Conservation (phyloP, 1,140 invertebrate species). For the Heliconius congener region DNA sequence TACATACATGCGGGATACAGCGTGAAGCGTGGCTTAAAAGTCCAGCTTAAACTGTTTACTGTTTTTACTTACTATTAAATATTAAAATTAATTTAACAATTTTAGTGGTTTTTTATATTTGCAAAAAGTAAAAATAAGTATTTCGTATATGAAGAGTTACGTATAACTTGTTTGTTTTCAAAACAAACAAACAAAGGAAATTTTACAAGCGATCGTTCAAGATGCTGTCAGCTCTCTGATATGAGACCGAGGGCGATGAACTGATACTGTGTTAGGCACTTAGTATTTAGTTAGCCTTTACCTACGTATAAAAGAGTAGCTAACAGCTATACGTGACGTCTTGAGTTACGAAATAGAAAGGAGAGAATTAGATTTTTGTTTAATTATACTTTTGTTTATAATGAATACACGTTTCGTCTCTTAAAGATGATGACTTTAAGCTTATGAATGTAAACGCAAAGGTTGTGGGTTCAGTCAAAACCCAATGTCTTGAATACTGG, state of each 20-base stretch:
- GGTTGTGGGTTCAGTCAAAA: no score
- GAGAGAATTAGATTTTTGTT: no score
- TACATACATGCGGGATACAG: no score
- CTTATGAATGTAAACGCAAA: no score
- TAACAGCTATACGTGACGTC: neutral
- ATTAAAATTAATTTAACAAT: neutral
- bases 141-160: neutral
- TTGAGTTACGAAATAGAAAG: no score
- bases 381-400: no score
- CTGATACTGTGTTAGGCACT: neutral
- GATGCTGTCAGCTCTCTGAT: neutral
- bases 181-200: slow-evolving; percentile 22
- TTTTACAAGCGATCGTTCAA: slow-evolving; percentile 17
- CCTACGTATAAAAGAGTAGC: neutral
- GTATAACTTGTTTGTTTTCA: neutral
- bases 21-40: no score
- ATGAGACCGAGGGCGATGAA: slow-evolving; percentile 10
- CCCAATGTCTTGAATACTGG: no score
- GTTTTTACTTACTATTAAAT: no score
- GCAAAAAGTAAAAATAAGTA: neutral
- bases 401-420: no score
- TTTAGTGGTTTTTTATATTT: neutral
- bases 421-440: no score
- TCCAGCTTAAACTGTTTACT: no score
- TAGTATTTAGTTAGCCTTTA: neutral